These are phyloP conservation scores for Acanthopleura granulata DNA, from an alignment of 2,888 invertebrate genomes.

Conservation along the genomic window DNA sequence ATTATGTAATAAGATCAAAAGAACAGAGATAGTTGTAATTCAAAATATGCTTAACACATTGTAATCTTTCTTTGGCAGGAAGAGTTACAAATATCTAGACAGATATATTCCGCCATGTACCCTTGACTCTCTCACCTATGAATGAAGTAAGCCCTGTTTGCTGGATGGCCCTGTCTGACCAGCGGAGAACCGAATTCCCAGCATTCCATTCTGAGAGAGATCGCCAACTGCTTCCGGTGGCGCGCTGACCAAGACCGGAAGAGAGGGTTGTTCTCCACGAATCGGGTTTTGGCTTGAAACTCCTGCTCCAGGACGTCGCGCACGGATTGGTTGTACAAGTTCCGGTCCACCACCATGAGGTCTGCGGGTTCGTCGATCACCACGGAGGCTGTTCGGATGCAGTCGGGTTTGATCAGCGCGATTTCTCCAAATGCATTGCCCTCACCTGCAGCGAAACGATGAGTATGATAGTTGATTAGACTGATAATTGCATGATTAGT, in stretches of 20 bases:
- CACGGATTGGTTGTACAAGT: conserved; percentile 63
- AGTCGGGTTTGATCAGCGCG: conserved; percentile 63
- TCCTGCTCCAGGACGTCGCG: conserved; percentile 61
- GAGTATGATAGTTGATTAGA: too few species aligned
- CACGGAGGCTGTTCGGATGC: conserved; percentile 65
- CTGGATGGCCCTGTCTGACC: conserved; percentile 55
- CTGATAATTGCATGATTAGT: too few species aligned
- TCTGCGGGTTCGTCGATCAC: conserved; percentile 59
- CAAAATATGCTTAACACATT: too few species aligned
- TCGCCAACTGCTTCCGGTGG: conserved; percentile 62
- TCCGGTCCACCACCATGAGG: conserved; percentile 62
- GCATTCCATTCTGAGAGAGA: conserved; percentile 60
- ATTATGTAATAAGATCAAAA: too few species aligned
- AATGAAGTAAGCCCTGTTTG: conserved; percentile 47
- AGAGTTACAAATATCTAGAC: too few species aligned
- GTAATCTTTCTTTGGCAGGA: too few species aligned
- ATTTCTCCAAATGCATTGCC: conserved; percentile 67
- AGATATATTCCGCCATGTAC: too few species aligned
- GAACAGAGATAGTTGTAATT: too few species aligned
- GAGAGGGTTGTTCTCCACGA: conserved; percentile 63
- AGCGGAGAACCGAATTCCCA: conserved; percentile 58
- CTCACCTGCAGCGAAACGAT: conserved; percentile 43
- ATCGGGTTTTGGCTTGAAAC: conserved; percentile 62
- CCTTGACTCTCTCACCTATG: conserved; percentile 32
- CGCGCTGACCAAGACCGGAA: conserved; percentile 61